Base-by-base conservation (phyloP, 2,113 vertebrate genomes). In the Abramis brama region DNA sequence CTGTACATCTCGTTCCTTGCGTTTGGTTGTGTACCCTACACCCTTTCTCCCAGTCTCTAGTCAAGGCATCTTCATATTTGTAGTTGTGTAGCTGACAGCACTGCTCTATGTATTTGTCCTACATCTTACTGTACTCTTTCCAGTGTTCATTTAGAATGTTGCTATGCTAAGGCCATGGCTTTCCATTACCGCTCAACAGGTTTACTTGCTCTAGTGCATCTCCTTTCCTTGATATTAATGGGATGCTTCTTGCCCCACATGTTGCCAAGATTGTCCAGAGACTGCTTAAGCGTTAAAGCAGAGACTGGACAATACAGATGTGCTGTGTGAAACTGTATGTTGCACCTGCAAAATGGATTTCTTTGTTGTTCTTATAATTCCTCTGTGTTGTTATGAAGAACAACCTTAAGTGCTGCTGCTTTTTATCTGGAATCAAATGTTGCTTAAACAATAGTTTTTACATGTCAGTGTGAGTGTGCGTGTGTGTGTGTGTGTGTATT, bases 321-420 rank as follows among this genome's bases (percentile, higher is more conserved):
- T 25, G 73, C 70, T 25, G 11, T 74, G 1, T 74, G 10, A 19
- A 47, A 74, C 2, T 52, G 4, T 23, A 7, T 83, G 7, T 74
- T 15, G 7, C 10, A 17, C 52, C 6, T 10, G 47, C 36, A 39
- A 39, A 10, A 43, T n/a, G 8, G 52, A 39, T 60, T 13, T 64
- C 57, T 57, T 45, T 1, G 25, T 57, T 33, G 50, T 36, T 12
- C 17, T 13, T 7, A 15, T 17, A 13, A 36, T 79, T 79, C 50
- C 66, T 57, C 33, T 75, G 33, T 71, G n/a, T 75, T 79, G 6
- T 43, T 21, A 33, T 4, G n/a, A 21, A 66, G 12, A 68, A 68
- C 50, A 81, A 81, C 50, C 33, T 66, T 3, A 39, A 52, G 5
- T 62, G 73, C 84, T 88, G 43, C 84, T 85, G 79, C 71, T 86